Evolutionary conservation across 2,797 vertebrate genomes (phyloP), one percentile per base, ranked within the genome.

Genomic region (Euphonia xanthogaster): DNA sequence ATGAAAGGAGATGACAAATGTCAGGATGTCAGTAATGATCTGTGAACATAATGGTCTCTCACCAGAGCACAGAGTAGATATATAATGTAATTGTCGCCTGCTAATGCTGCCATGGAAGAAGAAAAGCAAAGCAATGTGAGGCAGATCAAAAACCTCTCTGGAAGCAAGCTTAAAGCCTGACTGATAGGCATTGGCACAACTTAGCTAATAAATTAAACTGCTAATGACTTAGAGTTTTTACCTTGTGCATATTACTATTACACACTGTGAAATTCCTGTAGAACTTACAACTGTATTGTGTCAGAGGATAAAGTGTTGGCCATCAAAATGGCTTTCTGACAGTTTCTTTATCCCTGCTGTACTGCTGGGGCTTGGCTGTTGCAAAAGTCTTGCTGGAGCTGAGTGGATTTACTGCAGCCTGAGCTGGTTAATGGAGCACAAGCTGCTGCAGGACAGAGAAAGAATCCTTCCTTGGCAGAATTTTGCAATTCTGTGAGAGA

Each of bases 1-100:
- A 96, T 98, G 98, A 98, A 98, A 98, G 97, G 94, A 97, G 97
- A 97, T 98, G 98, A 98, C 98, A 98, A 98, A 98, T 98, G 98
- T 98, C 98, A 98, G 97, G 97, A 97, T 98, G 98, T 98, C 98
- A 98, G 96, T 98, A 98, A 98, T 98, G 97, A 98, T 98, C 97
- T 93, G 97, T 96, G 97, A 98, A 98, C 98, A 98, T 98, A 98
- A 98, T 98, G 98, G 97, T 97, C 98, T 97, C 97, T 97, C 96
- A 97, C 97, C 97, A 97, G 97, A 97, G 97, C 91, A 47, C 93
- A 60, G 96, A 97, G 96, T 95, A 97, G 97, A 97, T 98, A 97
- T 96, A 97, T 96, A 97, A 97, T 95, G 92, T 97, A 97, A 96
- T 96, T 94, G 94, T 96, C 70, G 23, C 96, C 93, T 94, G 95